Base-by-base conservation (phyloP, 2,113 vertebrate species). In the Tympanuchus pallidicinctus region DNA sequence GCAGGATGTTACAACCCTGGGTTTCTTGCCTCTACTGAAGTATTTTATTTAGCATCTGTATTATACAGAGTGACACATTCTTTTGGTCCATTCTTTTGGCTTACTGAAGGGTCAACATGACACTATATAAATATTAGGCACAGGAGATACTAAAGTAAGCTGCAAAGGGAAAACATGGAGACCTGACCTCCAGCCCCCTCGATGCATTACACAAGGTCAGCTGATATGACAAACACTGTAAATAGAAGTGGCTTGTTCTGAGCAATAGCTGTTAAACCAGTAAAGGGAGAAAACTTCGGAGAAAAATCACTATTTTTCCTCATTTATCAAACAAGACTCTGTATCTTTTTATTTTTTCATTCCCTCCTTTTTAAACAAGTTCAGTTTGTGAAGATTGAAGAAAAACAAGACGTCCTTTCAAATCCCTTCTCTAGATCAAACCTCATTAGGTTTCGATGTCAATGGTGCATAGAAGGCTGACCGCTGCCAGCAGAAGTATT, bases 371-470 rank as follows among this genome's bases (percentile, higher is more conserved):
- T 93, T 63, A 94, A 97, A 95, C 84, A 90, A 96, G 90, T 95
- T 92, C 76, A 88, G 95, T 95, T 95, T 95, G 93, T 94, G 92
- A 95, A 96, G 95, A 88, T 4, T 80, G 92, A 93, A 95, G 92
- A 73, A 95, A 94, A 94, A 97, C 92, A 97, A 96, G 95, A 72
- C 22, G 7, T 80, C 82, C 94, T 97, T 97, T 97, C 93, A 97
- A 83, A 95, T 91, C 48, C 84, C 72, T 93, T 71, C 89, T 88
- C 89, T 96, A 94, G 90, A 97, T 95, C 91, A 97, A 94, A 95
- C 94, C 95, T 97, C 86, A 63, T 84, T 92, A 92, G 94, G 90
- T 96, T 96, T 97, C 96, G 95, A 92, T 97, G 96, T 97, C 96
- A 96, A 89, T 96, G 96, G 96, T 96, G 95, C 97, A 96, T 92